These are phyloP conservation scores for Sphaeramia orbicularis DNA, from an alignment of 2,797 vertebrate genomes.

Conservation along the genomic window DNA sequence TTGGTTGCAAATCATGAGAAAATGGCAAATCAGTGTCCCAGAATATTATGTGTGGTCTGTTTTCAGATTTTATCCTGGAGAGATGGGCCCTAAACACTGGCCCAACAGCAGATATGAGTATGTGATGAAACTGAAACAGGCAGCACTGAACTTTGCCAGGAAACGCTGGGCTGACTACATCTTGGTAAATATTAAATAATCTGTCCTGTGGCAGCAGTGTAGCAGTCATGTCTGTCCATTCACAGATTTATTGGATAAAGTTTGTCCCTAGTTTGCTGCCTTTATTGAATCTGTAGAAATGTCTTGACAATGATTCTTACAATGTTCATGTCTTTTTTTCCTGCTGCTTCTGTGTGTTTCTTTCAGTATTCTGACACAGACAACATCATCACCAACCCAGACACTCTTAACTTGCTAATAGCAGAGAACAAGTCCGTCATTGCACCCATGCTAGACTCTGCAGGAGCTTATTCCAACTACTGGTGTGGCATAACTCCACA, in stretches of 20 bases:
- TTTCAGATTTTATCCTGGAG: slow-evolving; percentile 89
- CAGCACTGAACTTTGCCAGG: slow-evolving; percentile 91
- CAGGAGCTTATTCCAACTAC: slow-evolving; percentile 97
- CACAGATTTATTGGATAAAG: slow-evolving; percentile 4
- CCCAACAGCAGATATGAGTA: slow-evolving; percentile 92
- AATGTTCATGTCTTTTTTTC: not conserved
- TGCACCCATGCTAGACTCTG: slow-evolving; percentile 95
- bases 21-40: not conserved
- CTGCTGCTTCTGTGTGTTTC: slow-evolving; percentile 3
- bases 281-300: slow-evolving; percentile 1
- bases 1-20: not conserved
- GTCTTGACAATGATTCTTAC: not conserved
- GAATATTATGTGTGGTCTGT: slow-evolving; percentile 6
- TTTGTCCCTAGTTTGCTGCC: not conserved
- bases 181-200: slow-evolving; percentile 83
- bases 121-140: slow-evolving; percentile 96
- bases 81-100: slow-evolving; percentile 96
- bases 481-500: slow-evolving; percentile 98
- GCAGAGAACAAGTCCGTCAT: slow-evolving; percentile 91
- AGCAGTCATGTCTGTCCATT: not conserved
- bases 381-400: slow-evolving; percentile 93
- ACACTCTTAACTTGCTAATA: slow-evolving; percentile 89
- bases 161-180: slow-evolving; percentile 92
- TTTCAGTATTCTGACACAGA: slow-evolving; percentile 92
- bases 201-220: slow-evolving; percentile 1